Evolutionary conservation across 2,888 invertebrate genomes (phyloP), one percentile per base, ranked within the genome.

Genomic region (Vandiemenella viatica): DNA sequence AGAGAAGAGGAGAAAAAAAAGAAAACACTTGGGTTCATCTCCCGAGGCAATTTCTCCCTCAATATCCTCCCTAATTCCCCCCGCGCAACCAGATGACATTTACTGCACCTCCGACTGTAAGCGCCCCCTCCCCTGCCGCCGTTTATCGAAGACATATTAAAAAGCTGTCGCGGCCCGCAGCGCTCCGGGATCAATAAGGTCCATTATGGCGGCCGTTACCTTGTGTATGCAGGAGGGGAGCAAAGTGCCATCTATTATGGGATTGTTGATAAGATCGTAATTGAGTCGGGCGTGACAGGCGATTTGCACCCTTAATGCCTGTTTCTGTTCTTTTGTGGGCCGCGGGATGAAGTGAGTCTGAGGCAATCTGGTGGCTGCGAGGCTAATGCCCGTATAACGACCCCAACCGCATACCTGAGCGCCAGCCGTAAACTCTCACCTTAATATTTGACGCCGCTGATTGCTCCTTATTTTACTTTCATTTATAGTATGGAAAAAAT

Each of bases 271-370:
- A 50, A 47, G 50, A 50, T 50, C 47, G 50, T 50, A 50, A 50
- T 50, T 50, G 50, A 50, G 50, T 50, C 50, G 26, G 50, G 50
- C 50, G 44, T 50, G 50, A 50, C 50, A 50, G 50, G 43, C 50
- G 50, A 50, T 50, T 50, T 50, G 50, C 50, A 50, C 50, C 50
- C 50, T 50, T 50, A 50, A 50, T 50, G 50, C 46, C 50, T 21
- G 47, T 37, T 32, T 48, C 43, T 43, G 44, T 47, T 50, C 47
- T 47, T 50, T 50, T 37, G 37, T 23, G 45, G 23, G 18, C 8
- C 21, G 43, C 23, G 32, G 45, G 17, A 18, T 17, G 16, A 26
- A 45, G 37, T 22, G 26, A 26, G 32, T 22, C n/a, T 19, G 32
- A 19, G 13, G 23, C 15, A n/a, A n/a, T 45, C 45, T 45, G 45